phyloP scores from a whole-genome alignment of 2,888 invertebrate species.

The Orthosia incerta region DNA sequence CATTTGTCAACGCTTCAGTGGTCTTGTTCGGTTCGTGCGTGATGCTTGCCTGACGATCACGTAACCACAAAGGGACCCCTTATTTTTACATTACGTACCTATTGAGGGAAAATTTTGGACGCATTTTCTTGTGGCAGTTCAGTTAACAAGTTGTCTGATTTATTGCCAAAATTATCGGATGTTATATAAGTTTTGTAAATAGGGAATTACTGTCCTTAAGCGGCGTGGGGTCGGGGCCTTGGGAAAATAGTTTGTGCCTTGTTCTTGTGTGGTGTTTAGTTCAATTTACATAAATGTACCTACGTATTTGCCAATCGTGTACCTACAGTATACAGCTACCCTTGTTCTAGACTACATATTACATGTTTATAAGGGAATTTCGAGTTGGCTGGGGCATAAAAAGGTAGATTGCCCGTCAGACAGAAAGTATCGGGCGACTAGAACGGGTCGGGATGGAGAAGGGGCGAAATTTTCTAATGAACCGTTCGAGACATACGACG shows the following conservation, averaged over 20 bases:
- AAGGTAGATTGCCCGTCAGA: constrained; percentile 45
- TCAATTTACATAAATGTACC: constrained; percentile 15
- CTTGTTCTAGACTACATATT: constrained; percentile 27
- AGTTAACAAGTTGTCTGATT: constrained; percentile 71
- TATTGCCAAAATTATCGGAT: constrained; percentile 67
- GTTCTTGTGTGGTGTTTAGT: constrained; percentile 36
- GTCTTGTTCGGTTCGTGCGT: constrained; percentile 80
- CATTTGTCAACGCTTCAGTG: constrained; percentile 84
- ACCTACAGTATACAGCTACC: background rate
- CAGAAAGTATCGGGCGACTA: constrained; percentile 29
- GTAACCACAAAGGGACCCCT: constrained; percentile 74
- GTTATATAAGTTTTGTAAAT: constrained; percentile 62
- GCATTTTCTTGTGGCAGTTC: constrained; percentile 64
- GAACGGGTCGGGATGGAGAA: constrained; percentile 10
- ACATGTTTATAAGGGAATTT: constrained; percentile 16
- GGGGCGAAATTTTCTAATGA: constrained; percentile 53
- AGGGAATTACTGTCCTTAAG: constrained; percentile 58
- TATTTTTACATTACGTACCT: constrained; percentile 79
- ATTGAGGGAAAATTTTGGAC: constrained; percentile 56
- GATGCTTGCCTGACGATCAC: constrained; percentile 75
- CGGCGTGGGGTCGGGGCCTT: constrained; percentile 32
- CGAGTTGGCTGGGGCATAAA: constrained; percentile 26
- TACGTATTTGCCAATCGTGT: constrained; percentile 16
- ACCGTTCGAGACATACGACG: constrained; percentile 28
- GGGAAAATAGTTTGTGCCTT: constrained; percentile 42